Percentiles rank a stretch among this genome's conserved stretches.
Conservation (phyloP, 2,797 vertebrate species). For the Pseudocheirus occidentalis region DNA sequence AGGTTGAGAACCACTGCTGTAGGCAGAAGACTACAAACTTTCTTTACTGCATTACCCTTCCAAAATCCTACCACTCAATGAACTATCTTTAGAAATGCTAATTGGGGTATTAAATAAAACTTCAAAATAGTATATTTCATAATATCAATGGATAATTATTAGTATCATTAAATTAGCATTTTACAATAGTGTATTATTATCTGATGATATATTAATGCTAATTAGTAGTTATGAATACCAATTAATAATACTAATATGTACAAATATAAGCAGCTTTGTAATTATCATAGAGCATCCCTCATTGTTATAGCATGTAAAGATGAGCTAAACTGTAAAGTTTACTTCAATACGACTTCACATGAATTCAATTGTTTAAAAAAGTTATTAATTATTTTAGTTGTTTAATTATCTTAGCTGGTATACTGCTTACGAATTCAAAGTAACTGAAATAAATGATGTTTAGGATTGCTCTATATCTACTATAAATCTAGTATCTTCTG, state of each 20-base stretch:
- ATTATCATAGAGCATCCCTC: neutral
- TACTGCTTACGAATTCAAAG: neutral
- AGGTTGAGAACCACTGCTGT: no score
- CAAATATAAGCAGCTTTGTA: neutral
- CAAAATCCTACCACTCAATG: neutral
- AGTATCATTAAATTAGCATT: no score
- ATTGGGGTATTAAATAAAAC: neutral
- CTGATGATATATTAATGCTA: no score
- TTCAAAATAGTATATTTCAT: neutral
- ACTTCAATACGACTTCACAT: neutral
- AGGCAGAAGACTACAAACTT: neutral
- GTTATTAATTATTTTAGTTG: neutral
- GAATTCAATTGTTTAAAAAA: neutral
- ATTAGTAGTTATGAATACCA: no score
- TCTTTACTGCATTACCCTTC: neutral
- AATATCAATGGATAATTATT: neutral
- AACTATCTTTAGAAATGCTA: neutral
- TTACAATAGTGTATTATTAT: no score
- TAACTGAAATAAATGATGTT: neutral
- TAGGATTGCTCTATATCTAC: neutral
- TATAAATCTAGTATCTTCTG: neutral
- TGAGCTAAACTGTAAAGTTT: neutral
- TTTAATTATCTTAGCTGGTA: neutral
- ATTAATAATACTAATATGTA: no score
- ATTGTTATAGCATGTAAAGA: neutral